Evolutionary conservation across 1,140 invertebrate species (phyloP).

Genomic region (Scaptomyza montana): DNA sequence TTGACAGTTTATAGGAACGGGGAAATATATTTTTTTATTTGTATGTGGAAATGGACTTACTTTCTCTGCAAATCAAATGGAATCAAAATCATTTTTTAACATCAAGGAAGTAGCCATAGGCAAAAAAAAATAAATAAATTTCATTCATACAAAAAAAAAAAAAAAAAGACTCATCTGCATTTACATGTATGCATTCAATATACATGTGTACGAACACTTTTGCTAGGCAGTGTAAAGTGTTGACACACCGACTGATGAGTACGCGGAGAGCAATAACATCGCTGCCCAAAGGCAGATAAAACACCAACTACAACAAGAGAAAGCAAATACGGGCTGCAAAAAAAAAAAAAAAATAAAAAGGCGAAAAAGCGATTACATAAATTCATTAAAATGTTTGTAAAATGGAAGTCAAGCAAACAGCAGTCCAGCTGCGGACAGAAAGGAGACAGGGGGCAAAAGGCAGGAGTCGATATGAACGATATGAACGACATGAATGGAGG

Average conservation of each 20-base stretch:
- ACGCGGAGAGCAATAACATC: slow-evolving; percentile 12
- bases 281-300: slow-evolving; percentile 12
- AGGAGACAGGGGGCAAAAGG: too few relatives aligned
- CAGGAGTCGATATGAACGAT: slow-evolving; percentile 18
- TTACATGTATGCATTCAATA: not conserved
- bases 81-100: not conserved
- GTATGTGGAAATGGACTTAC: not conserved
- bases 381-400: slow-evolving; percentile 73
- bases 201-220: not conserved
- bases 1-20: too few relatives aligned
- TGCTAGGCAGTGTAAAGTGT: slow-evolving; percentile 29
- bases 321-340: slow-evolving; percentile 26
- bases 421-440: not conserved
- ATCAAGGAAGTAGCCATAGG: slow-evolving; percentile 7
- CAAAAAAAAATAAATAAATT: not conserved
- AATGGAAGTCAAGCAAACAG: slow-evolving; percentile 62
- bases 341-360: slow-evolving; percentile 4
- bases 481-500: slow-evolving; percentile 22
- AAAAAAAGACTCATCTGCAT: too few relatives aligned
- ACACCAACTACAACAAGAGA: slow-evolving; percentile 9
- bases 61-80: not conserved
- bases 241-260: slow-evolving; percentile 30
- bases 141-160: not conserved
- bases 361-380: slow-evolving; percentile 62
- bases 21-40: too few relatives aligned